Evolutionary conservation across 2,888 invertebrate genomes (phyloP).

Genomic region (Drosophila paranaensis): DNA sequence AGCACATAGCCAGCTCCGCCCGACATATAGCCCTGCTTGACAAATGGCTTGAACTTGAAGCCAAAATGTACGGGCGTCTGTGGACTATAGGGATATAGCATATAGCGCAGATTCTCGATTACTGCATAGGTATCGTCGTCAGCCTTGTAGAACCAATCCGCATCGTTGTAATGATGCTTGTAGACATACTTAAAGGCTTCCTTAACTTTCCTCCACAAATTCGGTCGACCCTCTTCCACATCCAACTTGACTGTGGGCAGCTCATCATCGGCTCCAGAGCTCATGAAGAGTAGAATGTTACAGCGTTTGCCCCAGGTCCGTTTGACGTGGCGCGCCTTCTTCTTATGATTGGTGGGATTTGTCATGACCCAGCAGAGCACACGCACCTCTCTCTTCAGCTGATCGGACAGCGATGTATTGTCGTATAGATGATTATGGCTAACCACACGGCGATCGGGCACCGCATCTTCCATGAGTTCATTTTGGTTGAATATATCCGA

Average conservation of each 20-base stretch:
- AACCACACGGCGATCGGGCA: not conserved
- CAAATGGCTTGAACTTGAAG: constrained; percentile 27
- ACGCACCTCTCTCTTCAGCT: constrained; percentile 20
- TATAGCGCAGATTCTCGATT: constrained; percentile 25
- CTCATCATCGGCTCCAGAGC: constrained; percentile 21
- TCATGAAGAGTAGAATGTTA: constrained; percentile 32
- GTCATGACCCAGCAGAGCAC: constrained; percentile 29
- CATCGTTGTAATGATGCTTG: constrained; percentile 32
- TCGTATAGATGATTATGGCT: constrained; percentile 14
- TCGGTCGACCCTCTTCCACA: constrained; percentile 11
- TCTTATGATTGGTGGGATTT: constrained; percentile 15
- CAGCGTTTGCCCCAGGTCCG: constrained; percentile 34
- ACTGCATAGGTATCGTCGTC: constrained; percentile 33
- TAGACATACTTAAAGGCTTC: constrained; percentile 32
- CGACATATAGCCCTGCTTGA: constrained; percentile 30
- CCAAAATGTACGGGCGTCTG: constrained; percentile 28
- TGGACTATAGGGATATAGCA: constrained; percentile 29
- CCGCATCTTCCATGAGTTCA: not conserved
- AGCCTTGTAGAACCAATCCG: constrained; percentile 35
- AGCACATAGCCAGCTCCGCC: constrained; percentile 33
- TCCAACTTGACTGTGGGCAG: constrained; percentile 17
- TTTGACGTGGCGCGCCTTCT: constrained; percentile 20
- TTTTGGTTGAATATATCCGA: not conserved
- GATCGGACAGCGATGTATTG: constrained; percentile 9
- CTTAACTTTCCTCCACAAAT: constrained; percentile 23